Evolutionary conservation across 2,113 vertebrate species (phyloP), one percentile per base, ranked within the genome.

Genomic region (Macaca nemestrina): DNA sequence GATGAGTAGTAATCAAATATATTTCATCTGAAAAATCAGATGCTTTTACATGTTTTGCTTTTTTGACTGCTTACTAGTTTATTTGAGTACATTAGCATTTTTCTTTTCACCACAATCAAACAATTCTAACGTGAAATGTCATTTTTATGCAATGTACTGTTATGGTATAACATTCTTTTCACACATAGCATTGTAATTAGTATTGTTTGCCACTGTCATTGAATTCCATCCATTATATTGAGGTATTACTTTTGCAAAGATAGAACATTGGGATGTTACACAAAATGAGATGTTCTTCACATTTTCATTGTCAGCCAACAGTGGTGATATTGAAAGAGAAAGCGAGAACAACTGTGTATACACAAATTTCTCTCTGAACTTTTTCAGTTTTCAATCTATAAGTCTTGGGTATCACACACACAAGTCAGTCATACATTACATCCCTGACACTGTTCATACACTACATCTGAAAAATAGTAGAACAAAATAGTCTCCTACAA

Each of bases 221-320:
- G 72, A 82, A 59, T 90, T 92, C 48, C 25, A 68, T 61, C 87
- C 25, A 93, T 94, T 79, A 82, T 16, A 32, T 1, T 40, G 40
- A 82, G 72, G 40, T 57, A 88, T 88, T 52, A 64, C 6, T 75
- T 94, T 92, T 85, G n/a, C 83, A 95, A 92, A 95, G 76, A 85
- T 38, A 87, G 25, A 96, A 86, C 13, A 16, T 8, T 52, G 23
- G 23, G 27, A 22, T 30, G 43, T 38, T 55, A 79, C 16, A 68
- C 70, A 92, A 64, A 94, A 57, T 48, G 38, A 78, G 73, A 95
- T 22, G 9, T 35, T 82, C 75, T 35, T 80, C 3, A 32, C 70
- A 40, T 75, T 91, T 80, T 57, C 75, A n/a, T 48, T 25, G 59
- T 61, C 88, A 92, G 76, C n/a, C 80, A 88, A 78, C 70, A 75